Evolutionary conservation across 2,888 invertebrate genomes (phyloP).

Genomic region (Entomobrya proxima): DNA sequence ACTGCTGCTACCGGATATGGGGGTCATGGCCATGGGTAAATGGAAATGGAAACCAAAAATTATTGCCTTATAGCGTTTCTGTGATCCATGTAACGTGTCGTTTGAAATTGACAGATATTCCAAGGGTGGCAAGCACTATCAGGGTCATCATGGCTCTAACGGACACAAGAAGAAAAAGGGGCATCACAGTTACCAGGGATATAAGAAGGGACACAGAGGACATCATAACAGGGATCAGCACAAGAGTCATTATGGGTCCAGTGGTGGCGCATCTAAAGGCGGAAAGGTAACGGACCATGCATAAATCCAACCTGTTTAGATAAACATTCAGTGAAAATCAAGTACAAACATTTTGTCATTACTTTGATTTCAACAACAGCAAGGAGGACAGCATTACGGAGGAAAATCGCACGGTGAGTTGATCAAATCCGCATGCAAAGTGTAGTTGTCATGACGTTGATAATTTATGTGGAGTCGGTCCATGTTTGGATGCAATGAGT

Average conservation of each 20-base stretch:
- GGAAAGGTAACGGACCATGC: slow-evolving; percentile 67
- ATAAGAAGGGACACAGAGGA: slow-evolving; percentile 74
- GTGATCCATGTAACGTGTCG: slow-evolving; percentile 1
- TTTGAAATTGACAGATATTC: slow-evolving; percentile 52
- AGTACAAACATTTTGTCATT: background rate
- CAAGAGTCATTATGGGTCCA: slow-evolving; percentile 74
- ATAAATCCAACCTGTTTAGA: background rate
- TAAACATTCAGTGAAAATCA: background rate
- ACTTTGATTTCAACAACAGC: slow-evolving; percentile 51
- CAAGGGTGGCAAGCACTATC: slow-evolving; percentile 73
- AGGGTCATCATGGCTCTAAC: slow-evolving; percentile 71
- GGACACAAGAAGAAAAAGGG: slow-evolving; percentile 72
- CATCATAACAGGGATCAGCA: slow-evolving; percentile 74
- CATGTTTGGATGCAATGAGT: slow-evolving; percentile 27
- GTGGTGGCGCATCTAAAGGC: slow-evolving; percentile 74
- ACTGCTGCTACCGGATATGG: slow-evolving; percentile 74
- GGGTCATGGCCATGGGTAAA: slow-evolving; percentile 54
- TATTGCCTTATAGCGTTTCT: background rate
- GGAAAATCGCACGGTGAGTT: slow-evolving; percentile 72
- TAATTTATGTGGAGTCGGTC: slow-evolving; percentile 49
- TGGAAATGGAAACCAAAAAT: background rate
- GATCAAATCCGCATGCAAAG: slow-evolving; percentile 4
- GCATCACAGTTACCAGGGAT: slow-evolving; percentile 72
- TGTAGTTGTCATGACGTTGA: slow-evolving; percentile 13
- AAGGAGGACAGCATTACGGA: slow-evolving; percentile 75